phyloP scores from a whole-genome alignment of 2,113 vertebrate species.

The Sterrhoptilus dennistouni region DNA sequence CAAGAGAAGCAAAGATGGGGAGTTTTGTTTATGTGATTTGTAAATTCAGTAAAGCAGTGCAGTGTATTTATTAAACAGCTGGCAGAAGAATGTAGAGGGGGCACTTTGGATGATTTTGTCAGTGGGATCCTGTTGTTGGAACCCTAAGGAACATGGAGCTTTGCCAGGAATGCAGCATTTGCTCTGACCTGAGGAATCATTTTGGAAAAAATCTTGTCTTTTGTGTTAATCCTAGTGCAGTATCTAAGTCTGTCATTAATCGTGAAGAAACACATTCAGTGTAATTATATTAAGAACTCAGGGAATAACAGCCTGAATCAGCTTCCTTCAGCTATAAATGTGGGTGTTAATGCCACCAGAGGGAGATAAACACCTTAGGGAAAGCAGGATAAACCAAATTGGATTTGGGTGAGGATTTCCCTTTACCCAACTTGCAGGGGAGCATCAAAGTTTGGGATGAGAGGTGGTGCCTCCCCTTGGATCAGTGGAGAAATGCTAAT shows the following conservation, averaged over 20 bases:
- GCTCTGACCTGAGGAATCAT: background rate
- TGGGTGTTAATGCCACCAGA: background rate
- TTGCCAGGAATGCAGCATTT: background rate
- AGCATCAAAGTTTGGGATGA: background rate
- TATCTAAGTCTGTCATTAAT: background rate
- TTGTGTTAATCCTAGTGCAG: background rate
- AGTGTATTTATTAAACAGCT: background rate
- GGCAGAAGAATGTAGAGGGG: background rate
- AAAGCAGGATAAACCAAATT: background rate
- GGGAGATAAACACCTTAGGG: background rate
- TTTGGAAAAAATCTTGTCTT: background rate
- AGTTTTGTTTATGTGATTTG: background rate
- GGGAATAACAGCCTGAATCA: conserved; percentile 48
- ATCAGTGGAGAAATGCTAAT: rapidly evolving
- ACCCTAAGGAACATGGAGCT: background rate
- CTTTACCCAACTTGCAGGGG: background rate
- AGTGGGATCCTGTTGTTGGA: background rate
- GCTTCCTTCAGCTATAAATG: conserved; percentile 19
- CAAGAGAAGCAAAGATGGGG: background rate
- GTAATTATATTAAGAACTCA: conserved; percentile 57
- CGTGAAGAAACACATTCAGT: background rate
- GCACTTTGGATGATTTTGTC: background rate
- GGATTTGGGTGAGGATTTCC: background rate
- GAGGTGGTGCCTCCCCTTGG: background rate
- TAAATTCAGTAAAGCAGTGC: background rate